A percentile compares a stretch with the other conserved stretches of the same genome.
These are phyloP conservation scores for Andrena bicolor DNA, from an alignment of 2,888 invertebrate genomes.

Conservation along the genomic window DNA sequence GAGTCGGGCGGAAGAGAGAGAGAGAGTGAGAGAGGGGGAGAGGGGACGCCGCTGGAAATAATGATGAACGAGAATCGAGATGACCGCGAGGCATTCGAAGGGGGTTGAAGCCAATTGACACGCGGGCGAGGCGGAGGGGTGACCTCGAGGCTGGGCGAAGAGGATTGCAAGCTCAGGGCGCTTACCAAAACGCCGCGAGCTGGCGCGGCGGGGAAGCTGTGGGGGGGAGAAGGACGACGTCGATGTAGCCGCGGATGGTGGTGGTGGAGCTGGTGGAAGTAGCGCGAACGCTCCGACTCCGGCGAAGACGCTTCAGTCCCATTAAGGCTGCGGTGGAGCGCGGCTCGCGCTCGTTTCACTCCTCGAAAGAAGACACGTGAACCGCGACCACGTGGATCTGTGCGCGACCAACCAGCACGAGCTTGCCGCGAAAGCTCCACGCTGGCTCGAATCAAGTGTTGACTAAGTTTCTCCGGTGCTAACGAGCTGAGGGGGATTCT, in stretches of 20 bases:
- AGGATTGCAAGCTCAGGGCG: conserved; percentile 68
- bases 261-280: conserved; percentile 30
- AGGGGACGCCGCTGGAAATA: conserved; percentile 3
- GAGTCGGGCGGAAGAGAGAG: background rate
- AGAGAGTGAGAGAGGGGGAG: background rate
- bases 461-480: conserved; percentile 35
- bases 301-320: conserved; percentile 75
- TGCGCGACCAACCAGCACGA: conserved; percentile 54
- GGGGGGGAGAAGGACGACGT: conserved; percentile 40
- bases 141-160: conserved; percentile 55
- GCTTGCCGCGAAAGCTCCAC: conserved; percentile 40
- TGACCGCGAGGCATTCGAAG: conserved; percentile 41
- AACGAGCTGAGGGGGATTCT: conserved; percentile 23
- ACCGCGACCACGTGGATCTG: conserved; percentile 71
- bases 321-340: conserved; percentile 79
- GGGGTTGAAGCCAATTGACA: conserved; percentile 59
- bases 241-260: conserved; percentile 11
- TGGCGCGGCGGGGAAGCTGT: conserved; percentile 8
- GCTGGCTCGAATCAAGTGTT: conserved; percentile 50
- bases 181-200: conserved; percentile 62
- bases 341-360: conserved; percentile 73
- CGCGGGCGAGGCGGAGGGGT: conserved; percentile 37
- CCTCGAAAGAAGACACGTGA: conserved; percentile 75
- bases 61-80: conserved; percentile 44
- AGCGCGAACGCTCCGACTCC: conserved; percentile 61